Base-by-base conservation (phyloP, 2,797 vertebrate genomes). In the Galaxias olidus region DNA sequence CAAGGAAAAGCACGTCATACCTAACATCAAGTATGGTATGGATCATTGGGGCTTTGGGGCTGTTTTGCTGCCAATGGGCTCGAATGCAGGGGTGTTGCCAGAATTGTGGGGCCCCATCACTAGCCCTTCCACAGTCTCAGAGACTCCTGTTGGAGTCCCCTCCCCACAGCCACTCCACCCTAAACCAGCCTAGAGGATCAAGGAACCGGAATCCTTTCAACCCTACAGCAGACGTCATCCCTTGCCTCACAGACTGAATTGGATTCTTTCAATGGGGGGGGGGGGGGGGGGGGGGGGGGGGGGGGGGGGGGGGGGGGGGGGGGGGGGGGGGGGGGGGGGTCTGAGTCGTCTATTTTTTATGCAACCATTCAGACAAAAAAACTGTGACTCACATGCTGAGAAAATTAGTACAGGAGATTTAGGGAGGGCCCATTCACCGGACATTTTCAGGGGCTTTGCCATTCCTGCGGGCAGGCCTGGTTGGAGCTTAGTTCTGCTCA, bases 101-200 rank as follows among this genome's bases (percentile, higher is more conserved):
- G n/a, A n/a, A n/a, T n/a, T n/a, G n/a, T n/a, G 93, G 4, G 90
- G 93, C 76, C 91, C 95, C 47, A 94, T 95, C 88, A 94, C 93
- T 88, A 93, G 91, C 81, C 74, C 92, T 50, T 4, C 30, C 46
- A 20, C 47, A 15, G 20, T 61, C 47, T 11, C 17, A 8, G 91
- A 93, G 71, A 91, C 93, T 66, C 87, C 90, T 65, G 17, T 10
- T 61, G 0, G 71, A 67, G 9, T 58, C 30, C 20, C 41, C 14
- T 47, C 78, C 59, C 75, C 88, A 52, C 74, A 81, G 41, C 90
- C 86, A 52, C 73, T 92, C 0, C 93, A 93, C 53, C 73, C 10
- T 78, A 74, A 43, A 71, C 72, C 54, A 57, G 68, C 20, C 75
- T 81, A 71, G 4, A 59, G 54, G 7, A 40, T 8, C 12, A 41